Evolutionary conservation across 1,140 invertebrate species (phyloP), one percentile per base, ranked within the genome.

Genomic region (Drosophila nebulosa): DNA sequence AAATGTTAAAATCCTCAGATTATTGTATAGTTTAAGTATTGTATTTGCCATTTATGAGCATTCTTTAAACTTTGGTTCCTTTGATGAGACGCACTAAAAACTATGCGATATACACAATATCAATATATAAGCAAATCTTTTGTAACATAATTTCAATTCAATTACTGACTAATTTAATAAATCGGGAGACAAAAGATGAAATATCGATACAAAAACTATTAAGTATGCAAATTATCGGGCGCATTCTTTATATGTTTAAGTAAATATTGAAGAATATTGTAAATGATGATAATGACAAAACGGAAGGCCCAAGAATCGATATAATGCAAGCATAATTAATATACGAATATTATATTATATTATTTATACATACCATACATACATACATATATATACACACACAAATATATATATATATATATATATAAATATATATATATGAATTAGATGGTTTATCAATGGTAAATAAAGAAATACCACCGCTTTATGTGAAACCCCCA

Each of bases 391-490:
- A 69, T 77, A 78, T 64, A 65, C 72, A 65, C 66, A 75, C 76
- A 69, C 64, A 50, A 71, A 58, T 66, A 60, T 71, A 88, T 86
- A 74, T 85, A 88, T 85, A 73, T 78, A 86, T 86, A 42, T 86
- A 86, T 86, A 86, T 85, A 85, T 74, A 86, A 56, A 85, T 65
- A 79, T n/a, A n/a, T n/a, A 27, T 86, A 86, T 86, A 80, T 67
- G 69, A 52, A 78, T 81, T 86, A 89, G 83, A 73, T 71, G 84
- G 83, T 88, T 88, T 88, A 89, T 89, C 78, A 89, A 89, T 88
- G 86, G 86, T 89, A 89, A 89, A 89, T 89, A 89, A 89, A 89
- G 68, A 89, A 85, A 85, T 89, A 89, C 86, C 86, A 89, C 86
- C 86, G 86, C 86, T 89, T 89, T 85, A 89, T 89, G 86, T 89